phyloP scores from a whole-genome alignment of 2,797 vertebrate genomes.

The Chaetophractus vellerosus region DNA sequence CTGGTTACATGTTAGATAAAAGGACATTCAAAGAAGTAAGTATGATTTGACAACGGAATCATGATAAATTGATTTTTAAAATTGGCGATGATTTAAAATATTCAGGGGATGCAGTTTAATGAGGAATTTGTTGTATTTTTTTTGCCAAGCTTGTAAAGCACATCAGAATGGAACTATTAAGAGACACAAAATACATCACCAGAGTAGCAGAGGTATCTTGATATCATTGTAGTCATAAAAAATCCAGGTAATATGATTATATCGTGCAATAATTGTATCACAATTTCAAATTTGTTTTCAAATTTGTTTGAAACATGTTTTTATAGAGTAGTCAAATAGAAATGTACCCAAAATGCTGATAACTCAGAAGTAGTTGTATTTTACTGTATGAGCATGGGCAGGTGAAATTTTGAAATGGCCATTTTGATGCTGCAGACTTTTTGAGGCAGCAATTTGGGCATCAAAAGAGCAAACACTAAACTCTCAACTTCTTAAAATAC shows the following conservation, averaged over 20 bases:
- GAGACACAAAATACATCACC: not conserved
- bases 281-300: not conserved
- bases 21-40: not conserved
- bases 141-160: not conserved
- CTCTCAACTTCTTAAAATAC: slow-evolving; percentile 27
- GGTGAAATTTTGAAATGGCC: not conserved
- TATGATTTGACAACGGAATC: slow-evolving; percentile 5
- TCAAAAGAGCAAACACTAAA: slow-evolving; percentile 1
- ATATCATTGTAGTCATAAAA: not conserved
- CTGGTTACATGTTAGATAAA: slow-evolving; percentile 43
- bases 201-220: not conserved
- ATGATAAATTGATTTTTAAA: slow-evolving; percentile 30
- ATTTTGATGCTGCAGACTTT: slow-evolving; percentile 9
- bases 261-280: not conserved
- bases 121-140: not conserved
- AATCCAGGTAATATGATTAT: slow-evolving; percentile 39
- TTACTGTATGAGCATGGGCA: not conserved
- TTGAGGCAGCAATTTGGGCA: not conserved
- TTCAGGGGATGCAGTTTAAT: slow-evolving; percentile 6
- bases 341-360: not conserved
- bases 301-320: not conserved
- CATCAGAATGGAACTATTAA: not conserved
- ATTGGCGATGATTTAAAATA: slow-evolving; percentile 50
- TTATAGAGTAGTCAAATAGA: not conserved
- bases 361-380: slow-evolving; percentile 20